Evolutionary conservation across 1,140 invertebrate species (phyloP).

Genomic region (Trachymyrmex septentrionalis): DNA sequence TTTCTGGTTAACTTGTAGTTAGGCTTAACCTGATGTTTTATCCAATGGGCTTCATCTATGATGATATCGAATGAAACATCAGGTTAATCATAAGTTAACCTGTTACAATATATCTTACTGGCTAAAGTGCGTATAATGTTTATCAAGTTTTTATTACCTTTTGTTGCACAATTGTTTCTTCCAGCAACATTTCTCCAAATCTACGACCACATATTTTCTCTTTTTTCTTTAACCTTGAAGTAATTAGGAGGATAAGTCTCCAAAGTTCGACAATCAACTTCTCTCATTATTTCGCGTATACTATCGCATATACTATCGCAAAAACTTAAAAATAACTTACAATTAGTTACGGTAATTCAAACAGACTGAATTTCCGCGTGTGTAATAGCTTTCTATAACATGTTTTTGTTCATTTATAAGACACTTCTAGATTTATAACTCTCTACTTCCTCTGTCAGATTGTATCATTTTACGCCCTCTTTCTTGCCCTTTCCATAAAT

Average conservation of each 20-base stretch:
- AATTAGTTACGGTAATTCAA: not conserved
- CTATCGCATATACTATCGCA: no score
- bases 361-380: not conserved
- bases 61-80: no score
- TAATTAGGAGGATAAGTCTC: not conserved
- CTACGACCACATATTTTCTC: not conserved
- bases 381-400: not conserved
- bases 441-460: conserved; percentile 12
- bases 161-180: not conserved
- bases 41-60: no score
- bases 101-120: not conserved
- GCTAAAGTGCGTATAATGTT: not conserved
- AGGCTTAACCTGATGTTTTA: no score
- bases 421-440: conserved; percentile 14
- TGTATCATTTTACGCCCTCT: conserved; percentile 20
- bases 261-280: conserved; percentile 6
- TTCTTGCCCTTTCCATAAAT: conserved; percentile 35
- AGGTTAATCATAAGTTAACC: no score
- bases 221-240: not conserved
- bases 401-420: conserved; percentile 19
- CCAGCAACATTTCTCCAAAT: not conserved
- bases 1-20: no score
- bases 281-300: not conserved
- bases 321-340: conserved; percentile 27
- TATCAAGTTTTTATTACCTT: not conserved